Base-by-base conservation (phyloP, 2,797 vertebrate genomes). In the Vultur gryphus region DNA sequence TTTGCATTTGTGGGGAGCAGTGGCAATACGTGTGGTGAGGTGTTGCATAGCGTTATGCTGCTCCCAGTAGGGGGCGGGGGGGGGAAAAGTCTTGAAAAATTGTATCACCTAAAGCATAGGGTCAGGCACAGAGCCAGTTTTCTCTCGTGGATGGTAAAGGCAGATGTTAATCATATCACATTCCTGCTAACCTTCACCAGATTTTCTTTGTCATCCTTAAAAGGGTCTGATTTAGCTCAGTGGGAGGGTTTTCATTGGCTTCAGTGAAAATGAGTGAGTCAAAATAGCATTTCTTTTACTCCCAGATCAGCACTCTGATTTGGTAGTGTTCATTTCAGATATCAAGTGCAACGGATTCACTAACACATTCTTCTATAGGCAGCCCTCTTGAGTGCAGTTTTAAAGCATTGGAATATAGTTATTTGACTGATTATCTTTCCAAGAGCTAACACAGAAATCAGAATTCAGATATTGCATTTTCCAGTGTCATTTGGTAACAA, bases 141-240 rank as follows among this genome's bases (percentile, higher is more conserved):
- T 54, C 65, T 93, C 78, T 90, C 0, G 0, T 82, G 84, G 71
- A 91, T 84, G 73, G 54, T 89, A 59, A 94, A 92, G 89, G 46
- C 96, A 91, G 82, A 81, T 92, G 84, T 92, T 93, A 86, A 86
- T 93, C 87, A 61, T 95, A 92, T 48, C 82, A 78, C 75, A 87
- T 95, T 91, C 76, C 58, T 88, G 76, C 79, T 94, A 95, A 91
- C 84, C 70, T 96, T 84, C 76, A 91, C 76, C 72, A 92, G 84
- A 93, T 95, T 96, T 94, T 89, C 93, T 95, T 82, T 86, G 89
- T 95, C 89, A 55, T 94, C 89, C 94, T 91, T 95, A 94, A 92
- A 96, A 93, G 87, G 69, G 72, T 91, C 82, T 96, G 94, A 95
- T 91, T 85, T 94, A 88, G 80, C 84, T 92, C 58, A 35, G 87